These are phyloP conservation scores for Incurvaria masculella DNA, from an alignment of 2,888 invertebrate species.

Conservation along the genomic window DNA sequence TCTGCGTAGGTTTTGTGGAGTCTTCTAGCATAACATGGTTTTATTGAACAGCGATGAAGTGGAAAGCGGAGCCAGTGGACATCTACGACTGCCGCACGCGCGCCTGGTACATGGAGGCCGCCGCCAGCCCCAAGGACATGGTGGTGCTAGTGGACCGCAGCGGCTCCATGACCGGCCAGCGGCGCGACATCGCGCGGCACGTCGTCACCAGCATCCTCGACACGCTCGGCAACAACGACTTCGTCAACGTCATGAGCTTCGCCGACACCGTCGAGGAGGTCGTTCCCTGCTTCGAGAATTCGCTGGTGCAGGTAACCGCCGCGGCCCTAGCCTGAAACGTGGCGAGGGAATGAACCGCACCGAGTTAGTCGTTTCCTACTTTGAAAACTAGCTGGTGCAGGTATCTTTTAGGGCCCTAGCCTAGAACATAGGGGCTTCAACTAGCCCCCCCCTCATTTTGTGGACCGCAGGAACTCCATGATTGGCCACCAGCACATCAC, in stretches of 20 bases:
- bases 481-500: constrained; percentile 85
- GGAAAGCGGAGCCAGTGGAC: constrained; percentile 81
- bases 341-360: no score
- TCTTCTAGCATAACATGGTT: no score
- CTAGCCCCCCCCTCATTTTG: constrained; percentile 93
- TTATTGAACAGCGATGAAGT: constrained; percentile 76
- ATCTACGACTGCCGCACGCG: constrained; percentile 93
- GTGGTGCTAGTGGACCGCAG: constrained; percentile 82
- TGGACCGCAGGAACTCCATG: constrained; percentile 92
- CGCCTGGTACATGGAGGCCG: constrained; percentile 97
- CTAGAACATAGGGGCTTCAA: constrained; percentile 98
- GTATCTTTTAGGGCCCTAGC: no score
- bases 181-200: constrained; percentile 86
- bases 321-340: no score
- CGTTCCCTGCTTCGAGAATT: constrained; percentile 86
- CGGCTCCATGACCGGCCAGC: constrained; percentile 88
- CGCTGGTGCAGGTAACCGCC: constrained; percentile 89
- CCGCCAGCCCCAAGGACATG: constrained; percentile 95
- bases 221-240: constrained; percentile 96
- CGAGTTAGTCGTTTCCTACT: no score
- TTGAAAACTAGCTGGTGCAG: no score
- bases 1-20: no score
- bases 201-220: constrained; percentile 88
- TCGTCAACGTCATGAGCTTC: constrained; percentile 95
- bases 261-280: constrained; percentile 75